Base-by-base conservation (phyloP, 1,140 invertebrate species). In the Drosophila novamexicana region DNA sequence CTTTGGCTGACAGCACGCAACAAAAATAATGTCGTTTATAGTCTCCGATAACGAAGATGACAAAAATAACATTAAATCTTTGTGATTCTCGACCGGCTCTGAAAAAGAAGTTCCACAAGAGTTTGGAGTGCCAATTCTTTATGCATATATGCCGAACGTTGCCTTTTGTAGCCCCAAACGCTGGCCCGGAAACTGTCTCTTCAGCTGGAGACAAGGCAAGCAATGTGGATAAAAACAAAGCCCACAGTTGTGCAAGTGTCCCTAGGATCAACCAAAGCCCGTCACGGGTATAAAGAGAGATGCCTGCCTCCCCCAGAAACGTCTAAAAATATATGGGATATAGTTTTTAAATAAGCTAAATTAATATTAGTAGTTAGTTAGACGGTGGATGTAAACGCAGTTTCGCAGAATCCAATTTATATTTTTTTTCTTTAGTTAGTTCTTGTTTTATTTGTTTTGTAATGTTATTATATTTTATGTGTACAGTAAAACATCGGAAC, bases 1-100 rank as follows among this genome's bases (percentile, higher is more conserved):
- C 14, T 6, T 39, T 40, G 88, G 84, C 6, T 91, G 90, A 56
- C 57, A 84, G n/a, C 85, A 92, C 16, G 2, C 3, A 22, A 92
- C 88, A 5, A 42, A 52, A 1, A 53, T 80, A 49, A 58, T 82
- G 6, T 91, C 90, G 7, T 91, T 91, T 50, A 69, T 91, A 29
- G 91, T 88, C 1, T 75, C 81, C 2, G 84, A 90, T 45, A 54
- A 70, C 34, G 80, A 77, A 29, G 44, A 9, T 0, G 57, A 75
- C 37, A 45, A 54, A 4, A n/a, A 67, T 29, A 49, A 47, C 7
- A 54, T 77, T 44, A 44, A 50, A n/a, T 47, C 62, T 1, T 53
- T 86, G 10, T 68, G 70, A 40, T 85, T 78, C 39, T 86, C 75
- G 12, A 53, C 62, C 5, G 57, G 2, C 8, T 36, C 16, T 6